Evolutionary conservation across 2,888 invertebrate genomes (phyloP), one percentile per base, ranked within the genome.

Genomic region (Drosophila histrio): DNA sequence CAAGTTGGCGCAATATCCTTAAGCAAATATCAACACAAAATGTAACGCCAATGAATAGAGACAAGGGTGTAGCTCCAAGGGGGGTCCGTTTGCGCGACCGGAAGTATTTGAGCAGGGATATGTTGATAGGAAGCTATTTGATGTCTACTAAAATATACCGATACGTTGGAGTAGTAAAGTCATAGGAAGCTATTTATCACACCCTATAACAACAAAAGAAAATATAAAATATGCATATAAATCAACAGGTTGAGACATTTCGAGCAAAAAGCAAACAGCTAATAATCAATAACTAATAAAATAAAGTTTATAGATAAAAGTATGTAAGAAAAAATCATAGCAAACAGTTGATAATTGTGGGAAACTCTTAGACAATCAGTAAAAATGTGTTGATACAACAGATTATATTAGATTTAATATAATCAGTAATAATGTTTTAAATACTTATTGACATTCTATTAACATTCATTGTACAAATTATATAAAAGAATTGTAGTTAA

Each of bases 1-100:
- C 69, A 76, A 70, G 76, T 72, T 77, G 76, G 60, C 68, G 76
- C 76, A 79, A 82, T 79, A 85, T 79, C 79, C 79, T 68, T 69
- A 62, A 73, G 75, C 87, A 87, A 84, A 84, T 87, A 87, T 78
- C 65, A 85, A 76, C 87, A 78, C 50, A 72, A 64, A 46, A 44
- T 54, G n/a, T 56, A 43, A 53, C 49, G 38, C 46, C 44, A 30
- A 38, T 39, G 39, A 13, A 28, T 34, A 30, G 11, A 38, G 36
- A 22, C 65, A 59, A 54, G 44, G 75, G 19, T 43, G 58, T 41
- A 5, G 44, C 50, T 28, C 15, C 49, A 8, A 54, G 53, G 60
- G 52, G 50, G 49, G 47, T 28, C 24, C 24, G 19, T 34, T 36
- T 54, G 17, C 17, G 32, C n/a, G 5, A 22, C n/a, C 66, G 52